Evolutionary conservation across 1,140 invertebrate genomes (phyloP), one percentile per base, ranked within the genome.

Genomic region (Chironomus striatipennis): DNA sequence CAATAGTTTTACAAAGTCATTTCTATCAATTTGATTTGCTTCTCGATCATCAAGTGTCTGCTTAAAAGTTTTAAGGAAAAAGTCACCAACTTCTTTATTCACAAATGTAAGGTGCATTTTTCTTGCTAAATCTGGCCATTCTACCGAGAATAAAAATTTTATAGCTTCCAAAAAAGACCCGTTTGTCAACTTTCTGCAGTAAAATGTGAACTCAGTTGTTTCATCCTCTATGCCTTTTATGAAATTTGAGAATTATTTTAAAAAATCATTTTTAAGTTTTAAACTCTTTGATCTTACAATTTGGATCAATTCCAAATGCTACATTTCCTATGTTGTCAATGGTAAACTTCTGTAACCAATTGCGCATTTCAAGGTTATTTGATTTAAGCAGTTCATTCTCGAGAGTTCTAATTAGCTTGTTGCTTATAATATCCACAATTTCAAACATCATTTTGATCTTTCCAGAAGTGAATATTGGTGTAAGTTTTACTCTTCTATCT

Each of bases 1-100:
- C 7, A 88, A 76, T 21, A 87, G 76, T 73, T 88, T 84, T 76
- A 88, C 81, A 73, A 89, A 88, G 77, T 88, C 88, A 73, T 84
- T 80, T 10, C 83, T 77, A 0, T 76, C 79, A 0, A 84, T 77
- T 1, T 81, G 80, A 24, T 84, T 83, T 12, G 80, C 75, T 75
- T 84, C 80, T 3, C 87, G 79, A 74, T 85, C 81, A 10, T 82
- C 76, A 10, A 70, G 9, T 20, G 20, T 21, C 9, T 70, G 17
- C 5, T 3, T n/a, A 21, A 70, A 70, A 7, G 65, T 70, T 18
- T 70, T 20, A 7, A 18, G 20, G 65, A 70, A 70, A 17, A 70
- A 70, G 18, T 70, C 65, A 10, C 6, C 20, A 18, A 17, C 17
- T 70, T 70, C 18, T 12, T 20, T 70, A 18, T 15, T 15, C 5